Base-by-base conservation (phyloP, 2,113 vertebrate genomes). In the Poeciliopsis turrubarensis region DNA sequence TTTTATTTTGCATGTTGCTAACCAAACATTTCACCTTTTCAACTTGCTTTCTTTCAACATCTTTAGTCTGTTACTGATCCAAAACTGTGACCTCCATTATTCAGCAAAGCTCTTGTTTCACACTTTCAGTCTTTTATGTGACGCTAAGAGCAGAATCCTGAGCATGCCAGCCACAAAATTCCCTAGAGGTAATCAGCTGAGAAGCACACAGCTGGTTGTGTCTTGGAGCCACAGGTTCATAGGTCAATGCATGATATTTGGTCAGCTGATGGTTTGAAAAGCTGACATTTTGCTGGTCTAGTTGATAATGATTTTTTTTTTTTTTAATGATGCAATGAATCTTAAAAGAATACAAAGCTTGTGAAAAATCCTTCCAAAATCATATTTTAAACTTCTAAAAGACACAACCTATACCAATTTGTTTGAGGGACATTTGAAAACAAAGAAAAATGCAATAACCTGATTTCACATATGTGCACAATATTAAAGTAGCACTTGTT, bases 171-270 rank as follows among this genome's bases (percentile, higher is more conserved):
- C 89, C 78, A 67, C 64, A 73, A 75, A 86, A 72, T 57, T 14
- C 70, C 81, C 73, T 25, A 67, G 57, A 82, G 81, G 83, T 73
- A 81, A 91, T 92, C 91, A 92, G 91, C 89, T 92, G 89, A 90
- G 85, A 83, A 87, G 84, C 82, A 86, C 82, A 86, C 78, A 82
- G 76, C 72, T 67, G 77, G 51, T 77, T 64, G 51, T 66, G 86
- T 74, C 64, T 78, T 14, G 80, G 80, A 87, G 82, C 84, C 78
- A 77, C 61, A 83, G 32, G 79, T 75, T 81, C 85, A 26, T 77
- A 83, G 88, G 81, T 92, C 90, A 90, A 30, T 69, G 72, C 79
- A 41, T 65, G 57, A 68, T 71, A 71, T 73, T 73, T 60, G 70
- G 78, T 78, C 30, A 30, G 26, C 62, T 81, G 67, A 78, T 63